These are phyloP conservation scores for Pediacus dermestoides DNA, from an alignment of 2,888 invertebrate species.

Conservation along the genomic window DNA sequence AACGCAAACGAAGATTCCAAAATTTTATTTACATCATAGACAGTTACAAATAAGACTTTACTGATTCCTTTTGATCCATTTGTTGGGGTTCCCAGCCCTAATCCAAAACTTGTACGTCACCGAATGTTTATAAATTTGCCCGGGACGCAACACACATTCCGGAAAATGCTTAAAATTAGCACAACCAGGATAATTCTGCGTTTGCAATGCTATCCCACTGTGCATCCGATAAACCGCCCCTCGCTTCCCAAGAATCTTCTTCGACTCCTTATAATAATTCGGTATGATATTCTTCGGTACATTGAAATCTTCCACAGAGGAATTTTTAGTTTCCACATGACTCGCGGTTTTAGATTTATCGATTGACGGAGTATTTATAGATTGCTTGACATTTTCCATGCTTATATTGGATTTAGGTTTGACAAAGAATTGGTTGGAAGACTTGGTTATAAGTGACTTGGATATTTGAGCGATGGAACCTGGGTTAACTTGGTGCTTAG, in stretches of 20 bases:
- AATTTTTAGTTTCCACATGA: background rate
- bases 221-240: constrained; percentile 69
- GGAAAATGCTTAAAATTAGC: constrained; percentile 77
- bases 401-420: too few species aligned
- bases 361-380: too few species aligned
- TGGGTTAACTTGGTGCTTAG: too few species aligned
- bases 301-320: background rate
- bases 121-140: constrained; percentile 65
- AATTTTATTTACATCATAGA: too few species aligned
- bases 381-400: too few species aligned
- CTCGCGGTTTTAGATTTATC: too few species aligned
- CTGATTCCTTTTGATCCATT: constrained; percentile 35
- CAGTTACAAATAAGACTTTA: too few species aligned
- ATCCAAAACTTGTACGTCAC: constrained; percentile 73
- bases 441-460: too few species aligned
- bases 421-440: too few species aligned
- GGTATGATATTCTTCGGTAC: constrained; percentile 1
- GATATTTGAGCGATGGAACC: too few species aligned
- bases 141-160: constrained; percentile 64
- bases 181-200: constrained; percentile 88
- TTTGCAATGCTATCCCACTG: constrained; percentile 79
- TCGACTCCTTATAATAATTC: background rate
- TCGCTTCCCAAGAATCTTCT: constrained; percentile 59
- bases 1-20: too few species aligned
- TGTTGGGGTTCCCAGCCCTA: constrained; percentile 37